Evolutionary conservation across 2,888 invertebrate genomes (phyloP).

Genomic region (Drosophila helvetica): DNA sequence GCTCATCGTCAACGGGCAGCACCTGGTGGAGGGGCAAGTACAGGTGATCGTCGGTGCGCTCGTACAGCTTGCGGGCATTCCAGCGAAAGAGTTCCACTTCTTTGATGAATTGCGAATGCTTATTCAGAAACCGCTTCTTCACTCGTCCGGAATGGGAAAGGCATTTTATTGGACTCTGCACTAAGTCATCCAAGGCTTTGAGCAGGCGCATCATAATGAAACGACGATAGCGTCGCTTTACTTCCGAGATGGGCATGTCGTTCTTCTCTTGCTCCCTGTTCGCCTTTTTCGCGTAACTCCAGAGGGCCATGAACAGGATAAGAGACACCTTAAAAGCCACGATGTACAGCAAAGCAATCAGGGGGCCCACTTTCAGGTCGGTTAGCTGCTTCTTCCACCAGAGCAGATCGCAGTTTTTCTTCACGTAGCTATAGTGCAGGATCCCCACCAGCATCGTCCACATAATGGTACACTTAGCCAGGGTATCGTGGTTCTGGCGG

Average conservation of each 20-base stretch:
- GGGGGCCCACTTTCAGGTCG: conserved; percentile 9
- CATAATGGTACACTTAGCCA: conserved; percentile 2
- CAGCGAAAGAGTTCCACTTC: conserved; percentile 78
- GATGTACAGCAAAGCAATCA: conserved; percentile 45
- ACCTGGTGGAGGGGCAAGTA: conserved; percentile 69
- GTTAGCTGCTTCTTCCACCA: conserved; percentile 50
- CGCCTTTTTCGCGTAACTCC: conserved; percentile 7
- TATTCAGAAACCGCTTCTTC: not conserved
- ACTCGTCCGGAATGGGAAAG: too few species aligned
- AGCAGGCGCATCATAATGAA: conserved; percentile 80
- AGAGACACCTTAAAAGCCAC: conserved; percentile 40
- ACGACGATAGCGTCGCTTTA: conserved; percentile 79
- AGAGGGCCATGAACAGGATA: conserved; percentile 23
- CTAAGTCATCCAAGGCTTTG: conserved; percentile 45
- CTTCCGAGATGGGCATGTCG: conserved; percentile 42
- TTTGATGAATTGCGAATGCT: conserved; percentile 58
- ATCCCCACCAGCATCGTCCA: conserved; percentile 23
- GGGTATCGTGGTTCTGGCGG: not conserved
- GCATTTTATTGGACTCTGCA: too few species aligned
- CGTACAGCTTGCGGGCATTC: conserved; percentile 75
- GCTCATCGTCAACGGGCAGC: conserved; percentile 44
- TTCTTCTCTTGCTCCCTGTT: not conserved
- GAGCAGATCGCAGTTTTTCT: conserved; percentile 46
- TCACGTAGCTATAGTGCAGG: conserved; percentile 42
- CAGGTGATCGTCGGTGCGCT: conserved; percentile 69